phyloP scores from a whole-genome alignment of 1,140 invertebrate species.

The Musca domestica region DNA sequence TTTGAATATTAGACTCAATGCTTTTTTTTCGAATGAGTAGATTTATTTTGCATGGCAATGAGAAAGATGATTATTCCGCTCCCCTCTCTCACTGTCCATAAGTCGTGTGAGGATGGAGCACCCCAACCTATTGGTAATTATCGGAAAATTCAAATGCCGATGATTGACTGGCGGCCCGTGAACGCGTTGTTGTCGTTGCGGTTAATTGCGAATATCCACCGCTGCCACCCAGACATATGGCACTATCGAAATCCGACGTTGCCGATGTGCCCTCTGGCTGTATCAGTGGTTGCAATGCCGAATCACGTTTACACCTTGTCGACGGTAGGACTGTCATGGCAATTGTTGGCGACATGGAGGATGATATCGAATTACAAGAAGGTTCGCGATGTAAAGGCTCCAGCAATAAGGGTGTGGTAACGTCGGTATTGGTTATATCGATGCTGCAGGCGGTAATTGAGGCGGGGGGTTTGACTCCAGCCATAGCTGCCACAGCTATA shows the following conservation, averaged over 20 bases:
- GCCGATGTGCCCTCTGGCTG: background rate
- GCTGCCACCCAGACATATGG: conserved; percentile 66
- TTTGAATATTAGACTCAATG: too few species aligned
- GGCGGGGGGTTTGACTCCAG: too few species aligned
- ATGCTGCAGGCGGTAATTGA: conserved; percentile 57
- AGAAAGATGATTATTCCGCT: too few species aligned
- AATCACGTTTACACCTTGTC: conserved; percentile 12
- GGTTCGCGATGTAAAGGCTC: conserved; percentile 1
- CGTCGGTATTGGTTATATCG: conserved; percentile 52
- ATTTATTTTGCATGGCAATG: too few species aligned
- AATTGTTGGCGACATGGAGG: conserved; percentile 14
- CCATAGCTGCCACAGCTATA: too few species aligned
- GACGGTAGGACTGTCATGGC: background rate
- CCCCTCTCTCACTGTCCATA: too few species aligned
- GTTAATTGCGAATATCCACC: conserved; percentile 58
- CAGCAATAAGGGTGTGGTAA: background rate
- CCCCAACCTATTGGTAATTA: conserved; percentile 78
- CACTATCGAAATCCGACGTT: conserved; percentile 73
- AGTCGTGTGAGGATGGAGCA: background rate
- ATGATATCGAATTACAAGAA: background rate
- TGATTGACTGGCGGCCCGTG: conserved; percentile 74
- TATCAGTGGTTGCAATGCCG: conserved; percentile 13
- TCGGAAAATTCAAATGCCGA: conserved; percentile 80
- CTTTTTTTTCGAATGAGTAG: too few species aligned
- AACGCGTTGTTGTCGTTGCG: conserved; percentile 59